A percentile compares a stretch with the other conserved stretches of the same genome.
These are phyloP conservation scores for Zingel zingel DNA, from an alignment of 2,113 vertebrate genomes.

Conservation along the genomic window DNA sequence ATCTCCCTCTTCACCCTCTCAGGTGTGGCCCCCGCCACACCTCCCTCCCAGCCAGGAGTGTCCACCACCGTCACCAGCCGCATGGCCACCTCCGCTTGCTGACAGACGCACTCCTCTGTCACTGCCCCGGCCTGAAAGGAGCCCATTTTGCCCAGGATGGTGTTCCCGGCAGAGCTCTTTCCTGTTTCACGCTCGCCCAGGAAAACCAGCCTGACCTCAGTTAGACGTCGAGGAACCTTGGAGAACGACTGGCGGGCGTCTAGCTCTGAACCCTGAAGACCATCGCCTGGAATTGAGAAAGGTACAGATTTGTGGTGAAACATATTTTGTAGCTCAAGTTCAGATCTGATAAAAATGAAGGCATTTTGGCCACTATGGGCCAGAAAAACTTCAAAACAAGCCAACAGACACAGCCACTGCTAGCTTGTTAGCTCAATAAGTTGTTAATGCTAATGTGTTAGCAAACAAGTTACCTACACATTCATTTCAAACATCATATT, in stretches of 20 bases:
- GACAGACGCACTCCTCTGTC: constrained; percentile 80
- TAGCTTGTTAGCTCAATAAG: not conserved
- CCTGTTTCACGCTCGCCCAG: constrained; percentile 84
- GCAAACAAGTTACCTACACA: not conserved
- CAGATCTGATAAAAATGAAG: not conserved
- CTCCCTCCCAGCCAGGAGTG: constrained; percentile 82
- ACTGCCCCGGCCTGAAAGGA: constrained; percentile 66
- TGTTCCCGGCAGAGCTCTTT: constrained; percentile 81
- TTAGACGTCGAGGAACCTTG: constrained; percentile 72
- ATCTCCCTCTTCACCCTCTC: constrained; percentile 82
- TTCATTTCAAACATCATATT: not conserved
- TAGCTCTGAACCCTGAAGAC: constrained; percentile 60
- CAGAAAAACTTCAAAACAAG: not conserved
- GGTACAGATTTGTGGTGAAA: not conserved
- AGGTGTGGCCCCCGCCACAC: constrained; percentile 70
- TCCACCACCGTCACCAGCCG: constrained; percentile 82
- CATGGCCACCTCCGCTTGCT: constrained; percentile 74
- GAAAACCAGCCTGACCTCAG: constrained; percentile 79
- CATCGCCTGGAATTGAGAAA: constrained; percentile 64
- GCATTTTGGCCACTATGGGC: not conserved
- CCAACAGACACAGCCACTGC: not conserved
- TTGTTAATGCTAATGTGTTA: not conserved
- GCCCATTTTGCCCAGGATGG: constrained; percentile 64
- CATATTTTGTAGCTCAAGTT: not conserved
- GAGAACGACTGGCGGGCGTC: constrained; percentile 75